Evolutionary conservation across 2,113 vertebrate species (phyloP).

Genomic region (Butorides virescens): DNA sequence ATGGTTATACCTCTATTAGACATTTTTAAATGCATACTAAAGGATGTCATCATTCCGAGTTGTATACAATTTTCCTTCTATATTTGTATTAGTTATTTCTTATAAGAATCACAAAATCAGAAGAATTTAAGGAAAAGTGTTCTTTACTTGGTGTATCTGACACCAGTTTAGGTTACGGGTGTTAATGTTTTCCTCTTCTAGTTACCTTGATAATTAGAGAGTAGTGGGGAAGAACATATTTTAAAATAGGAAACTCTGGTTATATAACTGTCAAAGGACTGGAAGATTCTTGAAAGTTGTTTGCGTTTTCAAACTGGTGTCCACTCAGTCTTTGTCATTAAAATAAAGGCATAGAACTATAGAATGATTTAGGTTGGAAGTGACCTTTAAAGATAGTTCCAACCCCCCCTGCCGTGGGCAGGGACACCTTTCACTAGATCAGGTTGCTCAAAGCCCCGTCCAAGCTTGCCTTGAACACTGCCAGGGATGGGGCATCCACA

Average conservation of each 20-base stretch:
- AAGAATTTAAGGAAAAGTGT: neutral
- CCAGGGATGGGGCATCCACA: neutral
- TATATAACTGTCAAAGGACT: neutral
- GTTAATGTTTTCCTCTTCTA: neutral
- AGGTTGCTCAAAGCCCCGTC: neutral
- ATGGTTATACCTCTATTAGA: neutral
- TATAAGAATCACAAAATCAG: neutral
- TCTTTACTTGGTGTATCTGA: neutral
- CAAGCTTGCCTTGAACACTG: neutral
- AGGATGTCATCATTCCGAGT: neutral
- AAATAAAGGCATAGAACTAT: neutral
- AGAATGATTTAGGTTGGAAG: neutral
- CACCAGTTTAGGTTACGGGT: neutral
- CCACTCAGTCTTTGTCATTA: neutral
- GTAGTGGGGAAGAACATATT: neutral
- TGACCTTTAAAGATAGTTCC: neutral
- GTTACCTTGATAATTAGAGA: neutral
- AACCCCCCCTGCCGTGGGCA: rapidly evolving
- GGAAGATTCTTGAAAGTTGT: neutral
- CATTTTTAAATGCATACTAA: neutral
- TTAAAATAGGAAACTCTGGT: neutral
- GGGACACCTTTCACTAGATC: neutral
- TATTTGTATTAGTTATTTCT: neutral
- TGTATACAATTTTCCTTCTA: neutral
- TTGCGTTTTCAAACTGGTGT: neutral